These are phyloP conservation scores for Linepithema humile DNA, from an alignment of 1,140 invertebrate genomes.

Conservation along the genomic window DNA sequence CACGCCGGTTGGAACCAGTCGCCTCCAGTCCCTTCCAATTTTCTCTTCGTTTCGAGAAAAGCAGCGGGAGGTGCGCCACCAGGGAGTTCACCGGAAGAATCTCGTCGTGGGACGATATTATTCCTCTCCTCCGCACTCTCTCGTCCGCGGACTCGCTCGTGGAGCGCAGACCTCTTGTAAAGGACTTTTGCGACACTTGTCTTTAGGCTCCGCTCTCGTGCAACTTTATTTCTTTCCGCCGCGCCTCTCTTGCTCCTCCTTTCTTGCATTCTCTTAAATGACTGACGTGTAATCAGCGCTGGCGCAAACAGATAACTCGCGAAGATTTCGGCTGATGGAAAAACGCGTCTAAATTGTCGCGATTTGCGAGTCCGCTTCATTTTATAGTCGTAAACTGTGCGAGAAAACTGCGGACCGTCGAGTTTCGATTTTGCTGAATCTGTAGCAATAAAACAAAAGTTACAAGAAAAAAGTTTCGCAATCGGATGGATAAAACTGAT, in stretches of 20 bases:
- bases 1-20: conserved; percentile 54
- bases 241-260: not conserved
- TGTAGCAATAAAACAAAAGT: not conserved
- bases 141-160: not conserved
- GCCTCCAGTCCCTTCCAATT: conserved; percentile 75
- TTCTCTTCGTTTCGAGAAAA: conserved; percentile 75
- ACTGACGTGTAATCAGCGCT: conserved; percentile 63
- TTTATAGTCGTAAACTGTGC: not conserved
- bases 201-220: not conserved
- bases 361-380: not conserved
- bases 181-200: conserved; percentile 45
- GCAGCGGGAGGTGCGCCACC: conserved; percentile 64
- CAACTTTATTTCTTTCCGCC: conserved; percentile 34
- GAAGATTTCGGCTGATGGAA: conserved; percentile 25
- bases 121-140: conserved; percentile 55
- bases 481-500: not conserved
- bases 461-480: not conserved
- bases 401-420: not conserved
- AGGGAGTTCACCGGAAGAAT: conserved; percentile 71
- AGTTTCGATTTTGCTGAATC: not conserved
- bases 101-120: conserved; percentile 74
- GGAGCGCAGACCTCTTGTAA: conserved; percentile 19
- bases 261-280: conserved; percentile 52
- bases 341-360: conserved; percentile 1
- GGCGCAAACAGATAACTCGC: conserved; percentile 9